Base-by-base conservation (phyloP, 2,888 invertebrate genomes). In the Baccha elongata region DNA sequence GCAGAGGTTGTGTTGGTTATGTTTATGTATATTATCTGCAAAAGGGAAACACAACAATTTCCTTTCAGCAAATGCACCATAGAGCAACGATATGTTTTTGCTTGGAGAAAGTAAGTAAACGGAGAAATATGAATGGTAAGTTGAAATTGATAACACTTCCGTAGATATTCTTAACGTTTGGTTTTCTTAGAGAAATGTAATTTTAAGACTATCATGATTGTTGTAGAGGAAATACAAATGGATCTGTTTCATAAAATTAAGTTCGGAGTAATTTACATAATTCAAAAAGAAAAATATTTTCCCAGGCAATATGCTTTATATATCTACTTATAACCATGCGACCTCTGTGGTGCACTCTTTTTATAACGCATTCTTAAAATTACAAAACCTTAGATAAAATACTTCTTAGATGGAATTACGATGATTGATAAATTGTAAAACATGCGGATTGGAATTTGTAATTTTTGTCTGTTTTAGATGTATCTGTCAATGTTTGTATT, bases 111-210 rank as follows among this genome's bases (percentile, higher is more conserved):
- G 52, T 64, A 53, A 32, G 29, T 44, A 58, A 35, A 32, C 48
- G 21, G 35, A 65, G 58, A 29, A 40, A 72, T 78, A 65, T 65
- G 65, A 72, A 64, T 76, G 50, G 15, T 71, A 71, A 71, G 64
- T n/a, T 50, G 26, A 50, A 78, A 78, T 65, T 72, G 32, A 72
- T 78, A 72, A 40, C 48, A 75, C 50, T 58, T 74, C 50, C 67
- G 50, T 26, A n/a, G 48, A 58, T 60, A 58, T 50, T 42, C 29
- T 48, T 35, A 7, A 26, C 40, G 13, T n/a, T 8, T 35, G 15
- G 50, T 48, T 67, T 15, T n/a, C 32, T 8, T 35, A 42, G 5
- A 17, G 44, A 40, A 55, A 48, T 55, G 11, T 15, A 8, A 11
- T 40, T 55, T 48, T 65, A 40, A 21, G 26, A 62, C 32, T 32